Evolutionary conservation across 2,888 invertebrate species (phyloP).

Genomic region (Drosophila helvetica): DNA sequence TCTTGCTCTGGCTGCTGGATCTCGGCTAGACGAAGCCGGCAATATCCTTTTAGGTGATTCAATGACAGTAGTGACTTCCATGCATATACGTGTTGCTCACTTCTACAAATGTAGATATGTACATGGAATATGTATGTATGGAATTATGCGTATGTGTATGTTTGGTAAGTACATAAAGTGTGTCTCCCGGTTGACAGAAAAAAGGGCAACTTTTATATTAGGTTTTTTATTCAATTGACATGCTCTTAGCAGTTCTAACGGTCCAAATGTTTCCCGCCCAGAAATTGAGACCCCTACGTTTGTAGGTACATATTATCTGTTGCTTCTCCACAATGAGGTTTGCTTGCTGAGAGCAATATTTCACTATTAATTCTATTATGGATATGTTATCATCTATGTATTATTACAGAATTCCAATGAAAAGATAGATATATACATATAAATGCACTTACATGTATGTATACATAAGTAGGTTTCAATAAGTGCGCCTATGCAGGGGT

Average conservation of each 20-base stretch:
- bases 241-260: slow-evolving; percentile 54
- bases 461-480: slow-evolving; percentile 19
- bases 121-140: slow-evolving; percentile 20
- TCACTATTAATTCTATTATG: not conserved
- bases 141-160: slow-evolving; percentile 9
- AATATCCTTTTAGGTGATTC: slow-evolving; percentile 59
- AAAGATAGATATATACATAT: slow-evolving; percentile 12
- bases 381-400: not conserved
- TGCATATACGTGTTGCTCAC: slow-evolving; percentile 20
- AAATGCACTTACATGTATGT: slow-evolving; percentile 2
- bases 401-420: not conserved
- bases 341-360: not conserved
- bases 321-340: not conserved
- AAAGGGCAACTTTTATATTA: slow-evolving; percentile 75
- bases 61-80: slow-evolving; percentile 44
- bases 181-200: slow-evolving; percentile 13
- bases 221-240: slow-evolving; percentile 80
- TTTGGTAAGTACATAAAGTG: slow-evolving; percentile 36
- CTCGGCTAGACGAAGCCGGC: slow-evolving; percentile 51
- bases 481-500: slow-evolving; percentile 14
- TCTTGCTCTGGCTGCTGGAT: slow-evolving; percentile 60
- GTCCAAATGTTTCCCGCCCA: slow-evolving; percentile 14
- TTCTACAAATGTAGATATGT: slow-evolving; percentile 11
- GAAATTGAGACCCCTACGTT: slow-evolving; percentile 5
- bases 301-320: not conserved